A percentile compares a stretch with the other conserved stretches of the same genome.
These are phyloP conservation scores for Drosophila nigrodunni DNA, from an alignment of 1,140 invertebrate genomes.

Conservation along the genomic window DNA sequence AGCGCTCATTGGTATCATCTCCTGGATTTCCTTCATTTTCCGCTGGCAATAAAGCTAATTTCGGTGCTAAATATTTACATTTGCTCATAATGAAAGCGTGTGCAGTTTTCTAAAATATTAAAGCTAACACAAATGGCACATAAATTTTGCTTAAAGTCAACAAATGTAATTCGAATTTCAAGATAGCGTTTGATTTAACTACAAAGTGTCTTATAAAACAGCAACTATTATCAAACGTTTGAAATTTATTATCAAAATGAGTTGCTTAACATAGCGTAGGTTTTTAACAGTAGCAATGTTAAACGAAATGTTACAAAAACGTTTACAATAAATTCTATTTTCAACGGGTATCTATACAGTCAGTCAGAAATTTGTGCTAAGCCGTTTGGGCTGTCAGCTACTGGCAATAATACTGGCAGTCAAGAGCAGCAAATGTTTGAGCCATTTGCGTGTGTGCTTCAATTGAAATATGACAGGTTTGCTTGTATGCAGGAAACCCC, in stretches of 20 bases:
- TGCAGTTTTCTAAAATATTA: not conserved
- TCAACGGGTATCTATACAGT: not conserved
- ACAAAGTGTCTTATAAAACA: no score
- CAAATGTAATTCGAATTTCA: no score
- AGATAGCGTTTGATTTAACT: no score
- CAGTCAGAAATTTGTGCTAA: conserved; percentile 10
- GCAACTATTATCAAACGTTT: no score
- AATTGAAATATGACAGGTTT: conserved; percentile 64
- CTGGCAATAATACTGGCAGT: not conserved
- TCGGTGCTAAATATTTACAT: conserved; percentile 9
- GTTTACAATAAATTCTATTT: not conserved
- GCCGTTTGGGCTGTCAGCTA: conserved; percentile 17
- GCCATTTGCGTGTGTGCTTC: conserved; percentile 47
- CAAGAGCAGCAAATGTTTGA: conserved; percentile 19
- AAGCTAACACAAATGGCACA: not conserved
- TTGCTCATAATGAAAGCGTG: not conserved
- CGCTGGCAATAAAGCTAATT: conserved; percentile 3
- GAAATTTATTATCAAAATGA: no score
- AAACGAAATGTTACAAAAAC: not conserved
- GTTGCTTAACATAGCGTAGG: no score
- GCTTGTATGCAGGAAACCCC: conserved; percentile 37
- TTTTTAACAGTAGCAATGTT: no score
- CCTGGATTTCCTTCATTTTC: not conserved
- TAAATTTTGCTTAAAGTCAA: not conserved
- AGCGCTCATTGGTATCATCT: not conserved